A percentile compares a stretch with the other conserved stretches of the same genome.
Conservation (phyloP, 2,113 vertebrate species). For the Siniperca chuatsi region DNA sequence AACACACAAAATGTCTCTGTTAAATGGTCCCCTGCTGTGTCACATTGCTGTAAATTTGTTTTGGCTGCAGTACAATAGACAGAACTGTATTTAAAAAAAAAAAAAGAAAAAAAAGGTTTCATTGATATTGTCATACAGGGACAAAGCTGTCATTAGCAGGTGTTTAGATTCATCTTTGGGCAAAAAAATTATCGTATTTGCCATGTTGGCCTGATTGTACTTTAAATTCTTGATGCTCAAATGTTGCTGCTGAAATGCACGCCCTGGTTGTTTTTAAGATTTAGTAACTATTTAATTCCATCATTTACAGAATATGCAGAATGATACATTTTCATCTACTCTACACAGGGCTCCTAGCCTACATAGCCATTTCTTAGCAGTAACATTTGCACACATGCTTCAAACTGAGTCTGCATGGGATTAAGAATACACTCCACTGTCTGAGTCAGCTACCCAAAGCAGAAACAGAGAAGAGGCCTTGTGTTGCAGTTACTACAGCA, state of each 20-base stretch:
- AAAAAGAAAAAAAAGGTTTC: not conserved
- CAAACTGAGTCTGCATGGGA: slow-evolving; percentile 29
- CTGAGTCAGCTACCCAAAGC: slow-evolving; percentile 64
- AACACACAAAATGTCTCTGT: slow-evolving; percentile 66
- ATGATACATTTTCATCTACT: not conserved
- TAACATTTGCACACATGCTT: slow-evolving; percentile 39
- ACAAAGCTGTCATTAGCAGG: slow-evolving; percentile 17
- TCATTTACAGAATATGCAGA: not conserved
- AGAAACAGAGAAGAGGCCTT: slow-evolving; percentile 49
- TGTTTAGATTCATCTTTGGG: not conserved
- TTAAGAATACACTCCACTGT: slow-evolving; percentile 58
- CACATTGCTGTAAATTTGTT: slow-evolving; percentile 66
- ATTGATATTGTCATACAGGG: slow-evolving; percentile 40
- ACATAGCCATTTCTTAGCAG: slow-evolving; percentile 17
- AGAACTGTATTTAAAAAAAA: slow-evolving; percentile 13
- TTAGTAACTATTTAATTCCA: not conserved
- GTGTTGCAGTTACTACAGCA: slow-evolving; percentile 55
- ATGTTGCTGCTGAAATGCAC: not conserved
- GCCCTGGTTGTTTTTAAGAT: not conserved
- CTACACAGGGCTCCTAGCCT: not conserved
- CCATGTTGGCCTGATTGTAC: not conserved
- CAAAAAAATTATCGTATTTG: slow-evolving; percentile 4
- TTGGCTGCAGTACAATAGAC: slow-evolving; percentile 58
- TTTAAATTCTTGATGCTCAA: not conserved
- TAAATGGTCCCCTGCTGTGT: slow-evolving; percentile 61